Evolutionary conservation across 2,113 vertebrate genomes (phyloP).

Genomic region (Melanotaenia duboulayi): DNA sequence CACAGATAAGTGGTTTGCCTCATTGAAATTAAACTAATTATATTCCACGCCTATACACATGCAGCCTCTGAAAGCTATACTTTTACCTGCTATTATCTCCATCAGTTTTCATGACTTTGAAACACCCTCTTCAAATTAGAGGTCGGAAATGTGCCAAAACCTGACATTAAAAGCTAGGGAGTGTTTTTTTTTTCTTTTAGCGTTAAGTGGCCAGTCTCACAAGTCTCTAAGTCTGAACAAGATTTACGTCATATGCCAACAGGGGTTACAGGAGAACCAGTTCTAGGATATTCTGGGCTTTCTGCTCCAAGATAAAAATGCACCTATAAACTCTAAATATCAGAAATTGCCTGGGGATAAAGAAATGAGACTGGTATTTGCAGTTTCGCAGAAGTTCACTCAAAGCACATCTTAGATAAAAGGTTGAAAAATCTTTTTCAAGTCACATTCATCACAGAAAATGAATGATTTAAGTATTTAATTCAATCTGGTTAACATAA

Average conservation of each 20-base stretch:
- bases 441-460: constrained; percentile 7
- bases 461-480: neutral
- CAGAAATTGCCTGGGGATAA: constrained; percentile 47
- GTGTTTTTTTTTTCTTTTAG: constrained; percentile 33
- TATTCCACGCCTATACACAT: constrained; percentile 75
- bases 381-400: constrained; percentile 13
- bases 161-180: constrained; percentile 76
- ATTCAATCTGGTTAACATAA: neutral
- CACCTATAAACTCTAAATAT: constrained; percentile 51
- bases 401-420: constrained; percentile 9
- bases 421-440: neutral
- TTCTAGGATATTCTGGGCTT: constrained; percentile 25
- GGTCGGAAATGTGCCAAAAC: constrained; percentile 79
- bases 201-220: constrained; percentile 48
- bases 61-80: constrained; percentile 76
- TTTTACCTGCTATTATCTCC: constrained; percentile 80
- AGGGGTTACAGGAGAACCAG: constrained; percentile 35
- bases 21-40: constrained; percentile 83
- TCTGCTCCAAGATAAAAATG: constrained; percentile 54
- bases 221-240: constrained; percentile 44
- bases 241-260: constrained; percentile 47
- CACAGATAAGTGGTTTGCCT: constrained; percentile 70
- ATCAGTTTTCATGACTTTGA: constrained; percentile 70
- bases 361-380: constrained; percentile 28
- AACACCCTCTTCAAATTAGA: constrained; percentile 84